Evolutionary conservation across 2,888 invertebrate species (phyloP).

Genomic region (Epiperipatus broadwayi): DNA sequence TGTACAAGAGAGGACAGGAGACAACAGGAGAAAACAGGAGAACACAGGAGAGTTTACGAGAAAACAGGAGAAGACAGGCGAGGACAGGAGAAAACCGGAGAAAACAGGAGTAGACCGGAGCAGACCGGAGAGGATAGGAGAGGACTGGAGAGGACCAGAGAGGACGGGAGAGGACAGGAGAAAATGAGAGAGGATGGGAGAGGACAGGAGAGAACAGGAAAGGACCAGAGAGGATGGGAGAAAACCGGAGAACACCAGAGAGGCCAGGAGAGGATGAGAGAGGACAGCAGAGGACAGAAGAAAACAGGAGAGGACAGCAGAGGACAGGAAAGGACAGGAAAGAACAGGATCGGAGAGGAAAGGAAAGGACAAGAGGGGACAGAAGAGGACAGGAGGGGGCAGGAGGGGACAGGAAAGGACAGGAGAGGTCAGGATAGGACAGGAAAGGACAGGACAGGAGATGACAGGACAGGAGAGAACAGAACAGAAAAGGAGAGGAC

Average conservation of each 20-base stretch:
- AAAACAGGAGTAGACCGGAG: not conserved
- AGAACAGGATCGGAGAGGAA: no score
- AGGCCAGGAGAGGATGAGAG: not conserved
- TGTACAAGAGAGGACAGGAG: conserved; percentile 15
- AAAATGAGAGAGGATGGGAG: conserved; percentile 6
- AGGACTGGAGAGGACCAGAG: not conserved
- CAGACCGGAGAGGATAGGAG: conserved; percentile 7
- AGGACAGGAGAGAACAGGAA: conserved; percentile 6
- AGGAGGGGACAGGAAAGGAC: no score
- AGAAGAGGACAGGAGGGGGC: no score
- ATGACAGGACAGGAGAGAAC: no score
- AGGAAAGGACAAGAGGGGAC: no score
- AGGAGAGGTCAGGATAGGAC: no score
- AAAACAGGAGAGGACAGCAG: not conserved
- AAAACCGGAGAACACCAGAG: conserved; percentile 1
- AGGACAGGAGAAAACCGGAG: not conserved
- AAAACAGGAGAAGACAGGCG: conserved; percentile 1
- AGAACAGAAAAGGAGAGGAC: no score
- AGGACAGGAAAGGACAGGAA: not conserved
- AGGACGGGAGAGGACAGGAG: not conserved
- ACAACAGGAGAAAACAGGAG: not conserved
- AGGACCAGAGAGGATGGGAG: conserved; percentile 1
- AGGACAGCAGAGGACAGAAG: not conserved
- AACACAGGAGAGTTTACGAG: conserved; percentile 8
- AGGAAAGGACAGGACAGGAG: no score